A percentile compares a stretch with the other conserved stretches of the same genome.
Evolutionary conservation across 2,113 vertebrate species (phyloP).

Genomic region (Caracal caracal): DNA sequence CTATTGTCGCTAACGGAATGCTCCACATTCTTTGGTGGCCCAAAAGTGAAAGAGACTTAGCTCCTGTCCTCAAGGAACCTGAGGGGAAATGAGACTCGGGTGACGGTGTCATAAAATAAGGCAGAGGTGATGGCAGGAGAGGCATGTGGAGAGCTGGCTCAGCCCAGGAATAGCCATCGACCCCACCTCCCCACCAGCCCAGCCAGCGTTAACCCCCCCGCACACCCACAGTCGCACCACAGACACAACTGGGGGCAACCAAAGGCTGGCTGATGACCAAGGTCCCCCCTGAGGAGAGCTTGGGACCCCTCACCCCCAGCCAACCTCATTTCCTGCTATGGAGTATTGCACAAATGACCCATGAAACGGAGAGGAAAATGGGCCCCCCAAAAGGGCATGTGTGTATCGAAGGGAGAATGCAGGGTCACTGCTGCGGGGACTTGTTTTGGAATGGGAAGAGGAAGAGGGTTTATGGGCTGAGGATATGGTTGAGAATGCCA

Average conservation of each 20-base stretch:
- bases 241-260: not conserved
- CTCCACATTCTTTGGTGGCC: not conserved
- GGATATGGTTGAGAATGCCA: not conserved
- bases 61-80: not conserved
- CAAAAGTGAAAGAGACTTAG: not conserved
- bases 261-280: not conserved
- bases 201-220: not conserved
- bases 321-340: not conserved
- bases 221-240: not conserved
- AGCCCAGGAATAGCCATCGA: not conserved
- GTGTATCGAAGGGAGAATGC: fast-evolving
- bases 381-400: not conserved
- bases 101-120: not conserved
- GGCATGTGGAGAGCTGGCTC: not conserved
- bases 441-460: not conserved
- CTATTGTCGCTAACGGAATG: not conserved
- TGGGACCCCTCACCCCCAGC: not conserved
- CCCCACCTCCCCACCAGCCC: not conserved
- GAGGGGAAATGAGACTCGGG: not conserved
- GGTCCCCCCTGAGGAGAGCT: not conserved
- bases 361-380: not conserved
- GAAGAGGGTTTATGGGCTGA: not conserved
- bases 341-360: not conserved
- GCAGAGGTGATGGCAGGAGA: not conserved
- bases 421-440: not conserved